Conservation (phyloP, 2,113 vertebrate genomes). For the Rhea pennata region DNA sequence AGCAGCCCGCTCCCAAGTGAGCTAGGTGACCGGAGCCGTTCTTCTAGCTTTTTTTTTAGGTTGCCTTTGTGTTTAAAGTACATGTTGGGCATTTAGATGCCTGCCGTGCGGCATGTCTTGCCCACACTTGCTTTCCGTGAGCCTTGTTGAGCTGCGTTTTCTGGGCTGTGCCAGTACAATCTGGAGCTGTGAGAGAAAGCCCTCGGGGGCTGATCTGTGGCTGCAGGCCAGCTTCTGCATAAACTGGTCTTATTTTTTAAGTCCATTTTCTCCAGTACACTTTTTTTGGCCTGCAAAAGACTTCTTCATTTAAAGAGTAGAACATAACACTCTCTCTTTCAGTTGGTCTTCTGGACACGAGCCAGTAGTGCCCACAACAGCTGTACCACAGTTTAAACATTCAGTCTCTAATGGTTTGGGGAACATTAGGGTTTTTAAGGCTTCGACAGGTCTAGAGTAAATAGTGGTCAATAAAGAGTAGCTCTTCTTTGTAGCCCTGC, state of each 20-base stretch:
- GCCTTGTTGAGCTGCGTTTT: background rate
- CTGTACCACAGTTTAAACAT: slow-evolving; percentile 77
- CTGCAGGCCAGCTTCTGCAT: slow-evolving; percentile 67
- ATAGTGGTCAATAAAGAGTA: slow-evolving; percentile 64
- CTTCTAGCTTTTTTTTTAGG: background rate
- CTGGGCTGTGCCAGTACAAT: slow-evolving; percentile 19
- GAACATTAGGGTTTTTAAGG: slow-evolving; percentile 73
- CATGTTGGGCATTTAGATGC: background rate
- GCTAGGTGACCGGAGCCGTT: background rate
- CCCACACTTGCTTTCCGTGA: background rate
- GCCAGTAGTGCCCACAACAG: slow-evolving; percentile 73
- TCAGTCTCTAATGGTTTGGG: slow-evolving; percentile 64
- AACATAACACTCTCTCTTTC: slow-evolving; percentile 75
- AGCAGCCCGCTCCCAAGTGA: background rate
- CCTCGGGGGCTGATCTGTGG: slow-evolving; percentile 55
- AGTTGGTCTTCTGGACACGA: slow-evolving; percentile 51
- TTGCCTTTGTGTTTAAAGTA: background rate
- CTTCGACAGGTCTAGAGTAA: slow-evolving; percentile 71
- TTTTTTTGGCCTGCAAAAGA: slow-evolving; percentile 71
- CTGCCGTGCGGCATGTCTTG: background rate
- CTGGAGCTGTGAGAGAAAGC: slow-evolving; percentile 59
- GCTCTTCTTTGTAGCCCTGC: slow-evolving; percentile 58
- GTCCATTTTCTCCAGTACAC: slow-evolving; percentile 64
- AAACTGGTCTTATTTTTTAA: slow-evolving; percentile 73
- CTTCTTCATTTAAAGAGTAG: slow-evolving; percentile 74